Evolutionary conservation across 2,888 invertebrate species (phyloP).

Genomic region (Platycheirus rosarum): DNA sequence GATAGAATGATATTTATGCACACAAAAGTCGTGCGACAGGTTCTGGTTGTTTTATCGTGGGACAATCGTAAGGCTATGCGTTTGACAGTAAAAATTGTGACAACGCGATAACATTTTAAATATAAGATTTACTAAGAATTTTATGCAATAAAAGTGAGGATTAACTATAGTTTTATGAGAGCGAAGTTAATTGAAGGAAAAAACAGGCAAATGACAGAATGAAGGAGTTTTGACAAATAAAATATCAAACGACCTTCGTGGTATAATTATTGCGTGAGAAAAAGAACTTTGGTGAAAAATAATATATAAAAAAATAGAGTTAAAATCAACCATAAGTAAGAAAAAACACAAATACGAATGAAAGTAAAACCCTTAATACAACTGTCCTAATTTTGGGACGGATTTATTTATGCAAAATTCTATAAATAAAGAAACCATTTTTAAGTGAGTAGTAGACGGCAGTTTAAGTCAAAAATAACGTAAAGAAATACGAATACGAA

Average conservation of each 20-base stretch:
- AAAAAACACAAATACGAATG: no score
- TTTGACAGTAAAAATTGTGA: slow-evolving; percentile 50
- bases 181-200: not conserved
- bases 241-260: not conserved
- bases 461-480: no score
- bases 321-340: no score
- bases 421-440: no score
- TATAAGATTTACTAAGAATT: not conserved
- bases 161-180: not conserved
- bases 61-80: slow-evolving; percentile 26
- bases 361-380: no score
- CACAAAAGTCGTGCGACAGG: slow-evolving; percentile 67
- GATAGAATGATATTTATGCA: slow-evolving; percentile 57
- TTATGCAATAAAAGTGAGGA: not conserved
- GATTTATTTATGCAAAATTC: no score
- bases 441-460: no score
- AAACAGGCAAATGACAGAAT: not conserved
- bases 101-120: slow-evolving; percentile 26
- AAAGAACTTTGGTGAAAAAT: not conserved
- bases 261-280: not conserved
- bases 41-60: slow-evolving; percentile 37
- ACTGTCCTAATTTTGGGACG: not conserved
- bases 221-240: not conserved
- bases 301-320: no score
- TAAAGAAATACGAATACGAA: no score